Evolutionary conservation across 2,797 vertebrate genomes (phyloP), one percentile per base, ranked within the genome.

Genomic region (Eospalax fontanierii): DNA sequence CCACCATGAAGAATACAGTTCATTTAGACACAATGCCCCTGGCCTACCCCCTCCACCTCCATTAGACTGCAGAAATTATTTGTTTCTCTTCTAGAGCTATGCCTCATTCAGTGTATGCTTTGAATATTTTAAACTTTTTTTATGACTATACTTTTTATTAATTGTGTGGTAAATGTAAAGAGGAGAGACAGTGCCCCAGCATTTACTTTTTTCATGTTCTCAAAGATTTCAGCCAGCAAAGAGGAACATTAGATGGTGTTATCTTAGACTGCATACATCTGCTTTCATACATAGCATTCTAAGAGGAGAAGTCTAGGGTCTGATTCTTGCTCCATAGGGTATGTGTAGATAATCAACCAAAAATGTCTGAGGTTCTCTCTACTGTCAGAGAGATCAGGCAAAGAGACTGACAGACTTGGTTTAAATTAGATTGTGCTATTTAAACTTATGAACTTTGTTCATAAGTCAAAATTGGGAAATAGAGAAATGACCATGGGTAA

Each of bases 101-200:
- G 54, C 61, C 30, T 88, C 26, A 40, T 35, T 33, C 24, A 54
- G 15, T 33, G 19, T 43, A 91, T 18, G 2, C 74, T 91, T 50
- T 70, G 71, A 63, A 16, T 87, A 92, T 92, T 90, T 74, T 82
- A 82, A 74, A 90, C 54, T 92, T 93, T 70, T 24, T 70, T 85
- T 33, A 76, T 59, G 24, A 88, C 57, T 82, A 73, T 70, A 33
- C 9, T 76, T 81, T 35, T 61, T 21, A 35, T 84, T 81, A 89
- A 81, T 61, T 70, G 30, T 68, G 38, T 83, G n/a, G 33, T 22
- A 92, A 90, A 85, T 1, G 21, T 61, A 87, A 85, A 83, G 12
- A 43, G 75, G 5, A 76, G 59, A 43, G 43, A 92, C 14, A 19
- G 16, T 22, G 66, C 73, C 26, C 16, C 22, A 65, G 26, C 1